Base-by-base conservation (phyloP, 2,113 vertebrate genomes). In the Notechis scutatus region DNA sequence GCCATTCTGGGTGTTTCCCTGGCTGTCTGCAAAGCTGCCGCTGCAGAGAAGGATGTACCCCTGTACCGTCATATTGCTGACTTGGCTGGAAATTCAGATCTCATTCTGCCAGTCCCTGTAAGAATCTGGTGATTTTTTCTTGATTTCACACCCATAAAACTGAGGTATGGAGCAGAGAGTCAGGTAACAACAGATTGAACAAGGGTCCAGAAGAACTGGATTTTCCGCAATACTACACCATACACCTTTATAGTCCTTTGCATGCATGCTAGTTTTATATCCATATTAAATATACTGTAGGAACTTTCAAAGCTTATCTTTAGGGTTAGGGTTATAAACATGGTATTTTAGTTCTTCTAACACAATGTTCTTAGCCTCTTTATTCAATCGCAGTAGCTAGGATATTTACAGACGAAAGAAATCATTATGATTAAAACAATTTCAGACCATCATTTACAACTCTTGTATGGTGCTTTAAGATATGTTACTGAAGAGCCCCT, bases 61-160 rank as follows among this genome's bases (percentile, higher is more conserved):
- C 96, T 99, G 26, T 99, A 99, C 93, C 98, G 98, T 69, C 99
- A 99, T 96, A 99, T 99, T 9, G 99, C 99, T 94, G 98, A 99
- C 95, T 97, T 99, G 95, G 99, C 99, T 0, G 98, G 99, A 95
- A 99, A 99, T 95, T 96, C 97, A 0, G 98, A 99, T 90, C 97
- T 99, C 95, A 98, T 99, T 93, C 97, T 99, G 34, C 99, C 99
- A 5, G 98, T 99, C 96, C 99, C 99, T 92, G 99, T 99, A 96
- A 98, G 98, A 93, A 18, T n/a, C 42, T 85, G 56, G 92, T 52
- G 0, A 0, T 34, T 59, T 89, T 50, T 81, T 81, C 34, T 81
- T 92, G 56, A 85, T 85, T 92, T 88, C 26, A 89, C 89, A 50
- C 11, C 74, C 87, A 42, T 81, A 57, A 20, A 61, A 39, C 57